A percentile compares a stretch with the other conserved stretches of the same genome.
Conservation (phyloP, 2,888 invertebrate genomes). For the Cordilura impudica region DNA sequence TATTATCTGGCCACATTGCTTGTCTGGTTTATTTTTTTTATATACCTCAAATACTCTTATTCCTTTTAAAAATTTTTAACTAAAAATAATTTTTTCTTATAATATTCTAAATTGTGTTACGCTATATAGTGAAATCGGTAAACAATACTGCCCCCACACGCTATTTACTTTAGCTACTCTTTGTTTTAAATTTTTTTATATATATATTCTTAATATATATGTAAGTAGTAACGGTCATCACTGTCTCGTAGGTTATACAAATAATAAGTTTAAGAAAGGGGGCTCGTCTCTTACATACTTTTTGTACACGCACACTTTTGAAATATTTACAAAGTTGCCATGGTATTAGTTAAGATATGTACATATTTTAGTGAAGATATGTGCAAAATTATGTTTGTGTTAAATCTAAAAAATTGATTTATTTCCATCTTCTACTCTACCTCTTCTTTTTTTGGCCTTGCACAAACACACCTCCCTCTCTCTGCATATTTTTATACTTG, state of each 20-base stretch:
- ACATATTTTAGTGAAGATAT: background rate
- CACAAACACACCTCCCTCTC: background rate
- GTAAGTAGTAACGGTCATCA: no score
- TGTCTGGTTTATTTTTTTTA: background rate
- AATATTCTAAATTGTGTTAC: background rate
- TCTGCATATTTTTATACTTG: background rate
- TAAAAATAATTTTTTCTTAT: background rate
- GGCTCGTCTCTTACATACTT: constrained; percentile 53
- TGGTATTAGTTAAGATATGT: background rate
- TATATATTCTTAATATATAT: background rate
- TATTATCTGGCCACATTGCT: background rate
- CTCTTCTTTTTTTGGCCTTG: background rate
- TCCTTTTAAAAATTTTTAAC: background rate
- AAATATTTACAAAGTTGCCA: background rate
- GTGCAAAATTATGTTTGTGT: constrained; percentile 4
- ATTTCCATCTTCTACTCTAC: background rate
- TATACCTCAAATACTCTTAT: background rate
- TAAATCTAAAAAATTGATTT: constrained; percentile 33
- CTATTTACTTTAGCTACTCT: background rate
- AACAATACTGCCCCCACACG: background rate
- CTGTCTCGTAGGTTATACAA: no score
- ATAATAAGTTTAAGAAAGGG: constrained; percentile 49
- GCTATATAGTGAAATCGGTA: background rate
- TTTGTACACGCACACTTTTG: background rate
- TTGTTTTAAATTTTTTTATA: no score